These are phyloP conservation scores for Acanthosoma haemorrhoidale DNA, from an alignment of 2,888 invertebrate species.

Conservation along the genomic window DNA sequence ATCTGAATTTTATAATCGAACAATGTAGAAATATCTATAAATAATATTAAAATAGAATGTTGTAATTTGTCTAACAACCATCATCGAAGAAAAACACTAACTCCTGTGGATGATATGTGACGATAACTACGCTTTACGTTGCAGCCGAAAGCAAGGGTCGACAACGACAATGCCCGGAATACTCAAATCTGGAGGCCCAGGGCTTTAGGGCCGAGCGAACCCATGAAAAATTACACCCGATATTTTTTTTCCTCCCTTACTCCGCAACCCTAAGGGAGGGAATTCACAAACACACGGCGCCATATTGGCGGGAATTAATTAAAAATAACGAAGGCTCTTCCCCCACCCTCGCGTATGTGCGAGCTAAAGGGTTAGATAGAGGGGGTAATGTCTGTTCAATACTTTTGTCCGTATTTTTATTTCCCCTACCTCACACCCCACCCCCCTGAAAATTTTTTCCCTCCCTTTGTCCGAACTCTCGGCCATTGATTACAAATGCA, in stretches of 20 bases:
- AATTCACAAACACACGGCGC: slow-evolving; percentile 34
- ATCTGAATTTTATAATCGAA: too few species aligned
- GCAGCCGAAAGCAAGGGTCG: too few species aligned
- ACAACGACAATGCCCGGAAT: slow-evolving; percentile 1
- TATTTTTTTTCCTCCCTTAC: slow-evolving; percentile 18
- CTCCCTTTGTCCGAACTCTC: not conserved
- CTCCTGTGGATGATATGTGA: too few species aligned
- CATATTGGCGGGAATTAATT: slow-evolving; percentile 41
- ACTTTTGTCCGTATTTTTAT: slow-evolving; percentile 39
- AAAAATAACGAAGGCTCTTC: slow-evolving; percentile 39
- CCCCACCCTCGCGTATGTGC: slow-evolving; percentile 4
- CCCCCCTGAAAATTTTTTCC: not conserved
- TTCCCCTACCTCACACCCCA: slow-evolving; percentile 28
- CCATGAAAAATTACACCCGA: slow-evolving; percentile 27
- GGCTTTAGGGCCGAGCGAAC: not conserved
- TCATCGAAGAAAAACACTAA: too few species aligned
- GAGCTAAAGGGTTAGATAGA: slow-evolving; percentile 19
- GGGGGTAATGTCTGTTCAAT: slow-evolving; percentile 40
- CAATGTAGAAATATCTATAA: too few species aligned
- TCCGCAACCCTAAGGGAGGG: slow-evolving; percentile 4
- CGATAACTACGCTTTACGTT: too few species aligned
- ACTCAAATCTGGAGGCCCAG: not conserved
- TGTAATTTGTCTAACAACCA: too few species aligned
- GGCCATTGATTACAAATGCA: slow-evolving; percentile 28
- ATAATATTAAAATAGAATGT: too few species aligned